Evolutionary conservation across 2,888 invertebrate genomes (phyloP), one percentile per base, ranked within the genome.

Genomic region (Rosalia funebris): DNA sequence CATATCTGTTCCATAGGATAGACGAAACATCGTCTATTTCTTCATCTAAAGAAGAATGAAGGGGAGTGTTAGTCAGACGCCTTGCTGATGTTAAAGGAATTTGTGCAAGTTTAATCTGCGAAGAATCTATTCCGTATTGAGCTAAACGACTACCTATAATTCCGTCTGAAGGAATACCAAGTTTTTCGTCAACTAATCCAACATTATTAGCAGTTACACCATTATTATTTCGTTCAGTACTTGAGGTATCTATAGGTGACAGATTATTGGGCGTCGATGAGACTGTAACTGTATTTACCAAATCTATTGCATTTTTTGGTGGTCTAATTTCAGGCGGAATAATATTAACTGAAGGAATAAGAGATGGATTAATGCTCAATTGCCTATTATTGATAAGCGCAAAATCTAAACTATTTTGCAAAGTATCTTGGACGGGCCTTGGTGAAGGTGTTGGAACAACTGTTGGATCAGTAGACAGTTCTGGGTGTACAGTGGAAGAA

Each of bases 1-100:
- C 69, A 39, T 68, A 67, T 15, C 70, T 57, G 25, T 66, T 64
- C 62, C 62, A 67, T 16, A 66, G 45, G 25, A 31, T 34, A 12
- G 25, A 45, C 5, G 53, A 31, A 11, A 47, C 17, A 5, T 44
- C 46, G 2, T 60, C 58, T 36, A 45, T 25, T 1, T 25, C 20
- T 20, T 46, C 15, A 25, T 25, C 20, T 16, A 45, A 41, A 42
- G 25, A 25, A 19, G n/a, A n/a, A 46, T 16, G 36, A 11, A 17
- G 17, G 17, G 42, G 11, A 17, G 14, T 17, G 9, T 19, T 19
- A 5, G 42, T 11, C 34, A 44, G 25, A 25, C 25, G 39, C 15
- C 17, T 44, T 12, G 46, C 53, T 14, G 45, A 36, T 1, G 50
- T 34, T 9, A 53, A 4, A 5, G 63, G 54, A 14, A 57, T 15